A percentile compares a stretch with the other conserved stretches of the same genome.
phyloP scores from a whole-genome alignment of 1,140 invertebrate species.

The Globodera rostochiensis region DNA sequence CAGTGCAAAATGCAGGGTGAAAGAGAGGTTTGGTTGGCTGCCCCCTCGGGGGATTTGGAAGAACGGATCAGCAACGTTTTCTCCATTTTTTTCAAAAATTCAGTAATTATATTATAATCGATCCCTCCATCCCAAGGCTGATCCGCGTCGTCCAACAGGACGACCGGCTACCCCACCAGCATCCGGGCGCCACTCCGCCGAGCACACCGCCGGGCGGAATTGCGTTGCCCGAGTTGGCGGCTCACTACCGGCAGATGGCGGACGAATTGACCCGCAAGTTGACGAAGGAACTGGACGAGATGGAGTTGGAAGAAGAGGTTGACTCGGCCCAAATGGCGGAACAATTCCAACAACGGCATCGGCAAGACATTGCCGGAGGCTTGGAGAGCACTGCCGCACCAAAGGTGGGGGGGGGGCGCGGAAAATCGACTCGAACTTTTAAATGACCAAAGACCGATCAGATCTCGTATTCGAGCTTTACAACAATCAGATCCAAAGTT shows the following conservation, averaged over 20 bases:
- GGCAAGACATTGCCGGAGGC: slow-evolving; percentile 3
- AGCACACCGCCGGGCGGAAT: slow-evolving; percentile 20
- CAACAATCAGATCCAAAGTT: too few species aligned
- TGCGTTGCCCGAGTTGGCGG: slow-evolving; percentile 19
- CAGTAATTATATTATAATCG: too few species aligned
- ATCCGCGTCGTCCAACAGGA: slow-evolving; percentile 5
- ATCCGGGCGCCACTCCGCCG: slow-evolving; percentile 12
- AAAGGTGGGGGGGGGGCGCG: not conserved
- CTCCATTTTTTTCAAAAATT: too few species aligned
- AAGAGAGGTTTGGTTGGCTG: too few species aligned
- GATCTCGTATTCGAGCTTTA: too few species aligned
- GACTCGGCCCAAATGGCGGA: slow-evolving; percentile 10
- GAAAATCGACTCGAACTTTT: too few species aligned
- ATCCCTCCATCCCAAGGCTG: not conserved
- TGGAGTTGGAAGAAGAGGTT: slow-evolving; percentile 1
- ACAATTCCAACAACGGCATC: slow-evolving; percentile 16
- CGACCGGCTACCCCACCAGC: not conserved
- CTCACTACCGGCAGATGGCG: slow-evolving; percentile 36
- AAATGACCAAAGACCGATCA: too few species aligned
- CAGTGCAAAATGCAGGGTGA: too few species aligned
- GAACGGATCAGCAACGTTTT: too few species aligned
- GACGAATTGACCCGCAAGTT: slow-evolving; percentile 32
- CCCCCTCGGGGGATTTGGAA: too few species aligned
- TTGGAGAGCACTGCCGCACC: slow-evolving; percentile 18
- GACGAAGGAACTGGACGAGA: slow-evolving; percentile 23